Base-by-base conservation (phyloP, 2,797 vertebrate genomes). In the Notolepis coatsorum region DNA sequence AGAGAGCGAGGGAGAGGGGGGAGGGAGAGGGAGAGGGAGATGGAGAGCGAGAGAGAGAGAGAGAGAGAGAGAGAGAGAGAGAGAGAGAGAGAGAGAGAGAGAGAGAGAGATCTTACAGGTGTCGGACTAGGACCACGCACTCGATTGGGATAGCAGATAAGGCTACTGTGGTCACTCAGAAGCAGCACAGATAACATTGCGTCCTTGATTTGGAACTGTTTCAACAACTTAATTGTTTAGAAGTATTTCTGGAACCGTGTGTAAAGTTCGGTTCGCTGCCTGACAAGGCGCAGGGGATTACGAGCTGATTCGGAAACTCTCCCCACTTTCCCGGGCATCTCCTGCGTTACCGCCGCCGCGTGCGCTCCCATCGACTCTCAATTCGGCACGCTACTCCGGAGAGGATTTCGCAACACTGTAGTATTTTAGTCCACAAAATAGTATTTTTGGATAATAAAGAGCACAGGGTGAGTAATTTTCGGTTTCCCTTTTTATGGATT, bases 31-130 rank as follows among this genome's bases (percentile, higher is more conserved):
- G 15, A 28, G 8, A 25, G 41, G 23, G 43, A 18, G 35, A 49
- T 23, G 46, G 28, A 23, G 60, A 45, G 42, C 30, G 50, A 25
- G 28, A 57, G 43, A 50, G 28, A 48, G 49, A 41, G 56, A 54
- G 48, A 56, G 28, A 25, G 42, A 53, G 28, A 45, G 37, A 57
- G 60, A 64, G 52, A 39, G 17, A 33, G 48, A 60, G 38, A 18
- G 52, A 59, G 48, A 61, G 27, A 63, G 15, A 31, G 52, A 28
- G 28, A 47, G 30, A 39, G 47, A 50, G 57, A 61, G 57, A 35
- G 57, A 46, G 42, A 61, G 81, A 74, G 67, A 69, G 85, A 73
- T 91, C 88, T 91, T 91, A 93, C 91, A 93, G 91, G 92, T 93
- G 93, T 88, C 74, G 91, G 49, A 33, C 45, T 51, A 31, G 65